Evolutionary conservation across 2,888 invertebrate species (phyloP), one percentile per base, ranked within the genome.

Genomic region (Monochamus alternatus): DNA sequence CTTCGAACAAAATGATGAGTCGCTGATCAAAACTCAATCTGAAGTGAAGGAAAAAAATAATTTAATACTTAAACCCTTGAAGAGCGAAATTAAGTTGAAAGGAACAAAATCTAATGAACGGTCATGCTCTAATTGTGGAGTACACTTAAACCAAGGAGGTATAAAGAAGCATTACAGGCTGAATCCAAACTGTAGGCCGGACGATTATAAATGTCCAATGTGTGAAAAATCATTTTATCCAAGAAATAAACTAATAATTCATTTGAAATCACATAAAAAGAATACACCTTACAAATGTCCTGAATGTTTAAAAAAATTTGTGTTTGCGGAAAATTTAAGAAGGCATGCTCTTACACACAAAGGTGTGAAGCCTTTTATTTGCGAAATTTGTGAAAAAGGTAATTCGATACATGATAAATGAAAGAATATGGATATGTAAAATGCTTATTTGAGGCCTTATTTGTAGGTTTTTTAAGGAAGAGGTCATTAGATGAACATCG

Each of bases 301-400:
- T 7, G 32, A 58, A 12, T 75, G 75, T 44, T 67, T 67, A 3
- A 66, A 51, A 47, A 62, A 22, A 44, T 75, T 75, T 43, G 30
- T 58, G 2, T 75, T 64, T 59, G 71, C 63, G 44, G 72, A 67
- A 62, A 67, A 67, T 65, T 62, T 75, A 32, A 66, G 62, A 12
- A 68, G 63, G 12, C 75, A 75, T 63, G 55, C 64, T n/a, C 55
- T 66, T 10, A 63, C 14, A 10, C 65, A 60, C 44, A 38, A 62
- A 32, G 76, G 71, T 12, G 55, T 69, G 3, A 74, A 76, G 65
- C 75, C 80, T n/a, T 81, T 78, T 74, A 75, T 80, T 71, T 82
- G 82, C 75, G 63, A 79, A 67, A 62, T 79, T 9, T 82, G 82
- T 70, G 75, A 79, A 67, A 80, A 81, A 76, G 79, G 81, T 81